Conservation (phyloP, 2,888 invertebrate genomes). For the Eristalis intricaria region DNA sequence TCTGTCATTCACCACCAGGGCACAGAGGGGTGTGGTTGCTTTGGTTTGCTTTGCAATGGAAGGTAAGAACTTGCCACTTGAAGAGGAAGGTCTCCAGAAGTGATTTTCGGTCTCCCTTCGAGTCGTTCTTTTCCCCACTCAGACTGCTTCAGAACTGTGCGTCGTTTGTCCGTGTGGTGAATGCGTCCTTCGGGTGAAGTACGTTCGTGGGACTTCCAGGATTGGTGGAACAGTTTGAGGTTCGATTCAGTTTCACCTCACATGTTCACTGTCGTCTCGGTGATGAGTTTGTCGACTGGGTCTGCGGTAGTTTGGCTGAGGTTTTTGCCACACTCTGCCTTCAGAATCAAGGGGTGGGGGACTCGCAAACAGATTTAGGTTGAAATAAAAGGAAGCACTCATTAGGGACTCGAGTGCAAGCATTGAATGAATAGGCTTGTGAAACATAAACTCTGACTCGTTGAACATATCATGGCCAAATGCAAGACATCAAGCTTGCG, state of each 20-base stretch:
- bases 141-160: not conserved
- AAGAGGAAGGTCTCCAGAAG: not conserved
- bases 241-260: not conserved
- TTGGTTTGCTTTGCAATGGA: not conserved
- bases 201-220: not conserved
- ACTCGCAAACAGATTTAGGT: too few species aligned
- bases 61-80: not conserved
- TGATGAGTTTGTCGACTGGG: too few species aligned
- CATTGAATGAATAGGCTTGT: too few species aligned
- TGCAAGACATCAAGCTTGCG: too few species aligned
- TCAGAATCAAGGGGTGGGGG: too few species aligned
- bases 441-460: too few species aligned
- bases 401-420: too few species aligned
- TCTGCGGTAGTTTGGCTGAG: too few species aligned
- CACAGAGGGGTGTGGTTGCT: not conserved
- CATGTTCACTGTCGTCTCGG: too few species aligned
- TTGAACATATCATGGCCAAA: too few species aligned
- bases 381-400: too few species aligned
- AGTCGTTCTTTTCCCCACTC: not conserved
- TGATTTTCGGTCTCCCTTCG: not conserved
- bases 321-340: too few species aligned
- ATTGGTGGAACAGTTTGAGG: not conserved
- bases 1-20: not conserved
- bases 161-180: not conserved
- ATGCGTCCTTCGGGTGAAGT: not conserved